phyloP scores from a whole-genome alignment of 2,113 vertebrate species.

The Hymenochirus boettgeri region DNA sequence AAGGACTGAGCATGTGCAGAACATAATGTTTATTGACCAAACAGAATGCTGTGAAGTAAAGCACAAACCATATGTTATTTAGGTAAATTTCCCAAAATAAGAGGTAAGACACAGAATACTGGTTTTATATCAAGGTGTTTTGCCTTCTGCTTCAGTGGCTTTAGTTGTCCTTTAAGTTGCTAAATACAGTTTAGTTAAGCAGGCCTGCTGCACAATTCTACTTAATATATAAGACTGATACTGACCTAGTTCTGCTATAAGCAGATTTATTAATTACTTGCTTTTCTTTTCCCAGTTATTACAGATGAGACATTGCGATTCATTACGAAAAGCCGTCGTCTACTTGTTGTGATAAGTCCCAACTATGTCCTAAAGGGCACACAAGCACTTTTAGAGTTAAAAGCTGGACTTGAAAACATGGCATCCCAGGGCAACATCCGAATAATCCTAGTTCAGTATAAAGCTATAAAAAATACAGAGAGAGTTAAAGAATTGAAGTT shows the following conservation, averaged over 20 bases:
- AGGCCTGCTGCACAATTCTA: not conserved
- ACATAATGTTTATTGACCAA: too few relatives aligned
- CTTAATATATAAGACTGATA: not conserved
- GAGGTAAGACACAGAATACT: too few relatives aligned
- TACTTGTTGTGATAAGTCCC: conserved; percentile 88
- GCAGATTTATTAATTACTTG: conserved; percentile 53
- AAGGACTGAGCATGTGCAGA: too few relatives aligned
- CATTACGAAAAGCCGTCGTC: conserved; percentile 85
- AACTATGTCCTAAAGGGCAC: conserved; percentile 82
- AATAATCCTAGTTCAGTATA: conserved; percentile 91
- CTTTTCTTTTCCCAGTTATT: conserved; percentile 79
- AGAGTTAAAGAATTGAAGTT: conserved; percentile 83
- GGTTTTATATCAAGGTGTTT: too few relatives aligned
- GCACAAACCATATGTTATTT: too few relatives aligned
- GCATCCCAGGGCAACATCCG: conserved; percentile 76
- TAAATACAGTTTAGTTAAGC: too few relatives aligned
- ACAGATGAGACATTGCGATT: conserved; percentile 94
- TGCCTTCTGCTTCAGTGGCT: too few relatives aligned
- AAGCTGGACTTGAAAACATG: conserved; percentile 88
- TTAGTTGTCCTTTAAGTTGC: too few relatives aligned
- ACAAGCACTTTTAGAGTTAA: conserved; percentile 92
- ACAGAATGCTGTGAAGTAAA: too few relatives aligned
- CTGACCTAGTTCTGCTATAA: not conserved
- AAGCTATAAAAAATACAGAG: conserved; percentile 64
- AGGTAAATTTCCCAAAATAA: too few relatives aligned